Percentiles rank a stretch among this genome's conserved stretches.
phyloP scores from a whole-genome alignment of 2,113 vertebrate genomes.

The Chunga burmeisteri region DNA sequence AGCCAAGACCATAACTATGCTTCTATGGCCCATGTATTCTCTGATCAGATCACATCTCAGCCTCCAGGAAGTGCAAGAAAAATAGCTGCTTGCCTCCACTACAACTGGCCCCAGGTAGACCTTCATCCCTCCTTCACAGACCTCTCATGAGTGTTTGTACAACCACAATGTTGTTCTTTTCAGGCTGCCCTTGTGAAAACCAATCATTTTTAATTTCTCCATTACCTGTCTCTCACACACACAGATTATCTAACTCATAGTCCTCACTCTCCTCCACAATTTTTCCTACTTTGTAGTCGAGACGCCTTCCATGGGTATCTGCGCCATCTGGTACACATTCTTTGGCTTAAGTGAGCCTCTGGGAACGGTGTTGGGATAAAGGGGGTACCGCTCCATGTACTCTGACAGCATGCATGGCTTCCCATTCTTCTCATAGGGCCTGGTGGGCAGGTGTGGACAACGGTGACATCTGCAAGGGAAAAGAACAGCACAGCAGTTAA shows the following conservation, averaged over 20 bases:
- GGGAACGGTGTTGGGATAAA: constrained; percentile 20
- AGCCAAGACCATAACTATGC: background rate
- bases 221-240: background rate
- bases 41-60: background rate
- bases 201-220: background rate
- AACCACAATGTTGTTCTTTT: background rate
- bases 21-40: background rate
- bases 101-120: background rate
- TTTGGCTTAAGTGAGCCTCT: constrained; percentile 64
- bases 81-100: background rate
- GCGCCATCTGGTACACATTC: background rate
- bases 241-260: background rate
- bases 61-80: background rate
- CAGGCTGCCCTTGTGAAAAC: background rate
- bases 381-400: constrained; percentile 60
- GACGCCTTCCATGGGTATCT: constrained; percentile 57
- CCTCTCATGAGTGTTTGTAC: background rate
- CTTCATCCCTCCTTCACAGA: background rate
- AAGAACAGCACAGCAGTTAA: background rate
- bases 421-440: constrained; percentile 49
- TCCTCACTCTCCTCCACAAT: background rate
- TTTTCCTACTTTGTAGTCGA: constrained; percentile 63
- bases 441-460: constrained; percentile 61
- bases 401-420: constrained; percentile 64
- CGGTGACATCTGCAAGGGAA: constrained; percentile 60